Base-by-base conservation (phyloP, 2,797 vertebrate species). In the Chelmon rostratus region DNA sequence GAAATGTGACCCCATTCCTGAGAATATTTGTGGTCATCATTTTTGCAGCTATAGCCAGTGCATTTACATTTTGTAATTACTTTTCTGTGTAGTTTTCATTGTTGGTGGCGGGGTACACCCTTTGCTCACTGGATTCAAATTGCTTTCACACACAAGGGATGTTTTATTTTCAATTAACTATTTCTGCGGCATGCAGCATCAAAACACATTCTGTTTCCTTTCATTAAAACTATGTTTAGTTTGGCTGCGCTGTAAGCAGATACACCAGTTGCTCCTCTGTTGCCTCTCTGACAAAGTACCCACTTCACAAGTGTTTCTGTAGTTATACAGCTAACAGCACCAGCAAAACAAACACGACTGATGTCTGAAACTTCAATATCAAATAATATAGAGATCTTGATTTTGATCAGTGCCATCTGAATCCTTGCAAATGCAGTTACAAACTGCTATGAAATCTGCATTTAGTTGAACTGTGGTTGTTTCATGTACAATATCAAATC, bases 401-500 rank as follows among this genome's bases (percentile, higher is more conserved):
- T 80, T 79, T 68, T 56, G 50, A 84, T 85, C 56, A 66, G 40
- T 21, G 12, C 42, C 12, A 12, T 80, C 2, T 31, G 28, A 73
- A 77, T 81, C 68, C 23, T 52, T 65, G 68, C 50, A 79, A 83
- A 66, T 33, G 33, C 38, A 13, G 57, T 35, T 54, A 50, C 54
- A 81, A 72, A 44, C 42, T 19, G 73, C 68, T 70, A 2, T 71
- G 70, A 70, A 85, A 74, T 79, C 58, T 35, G 62, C 59, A 49
- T 84, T 81, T 70, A 69, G 46, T 68, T 63, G 25, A 76, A 44
- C 67, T 44, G 52, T 64, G 57, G 46, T 76, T 71, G 75, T 76
- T 89, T 84, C 73, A 84, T 91, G 85, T 81, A 64, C 31, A 19
- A 66, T 83, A 76, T 75, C 58, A 82, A 71, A 89, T 92, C 71